Base-by-base conservation (phyloP, 1,140 invertebrate genomes). In the Drosophila lini region DNA sequence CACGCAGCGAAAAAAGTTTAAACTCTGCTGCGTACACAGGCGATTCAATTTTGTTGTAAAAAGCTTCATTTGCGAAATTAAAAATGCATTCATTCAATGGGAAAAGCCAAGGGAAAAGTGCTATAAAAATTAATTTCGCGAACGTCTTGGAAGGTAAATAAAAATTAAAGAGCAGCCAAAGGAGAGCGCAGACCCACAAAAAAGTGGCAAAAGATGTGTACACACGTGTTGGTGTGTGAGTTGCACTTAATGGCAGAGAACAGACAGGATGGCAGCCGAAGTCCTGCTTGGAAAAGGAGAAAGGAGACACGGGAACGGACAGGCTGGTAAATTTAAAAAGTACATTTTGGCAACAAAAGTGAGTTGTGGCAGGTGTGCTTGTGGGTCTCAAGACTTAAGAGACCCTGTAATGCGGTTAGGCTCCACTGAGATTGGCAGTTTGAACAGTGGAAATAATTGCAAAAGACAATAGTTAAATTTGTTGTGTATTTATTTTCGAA, bases 31-130 rank as follows among this genome's bases (percentile, higher is more conserved):
- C 59, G 9, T 22, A 16, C 59, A 74, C 22, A 74, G 34, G 65
- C 28, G 59, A 61, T 62, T 76, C 69, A 61, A 74, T 48, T 76
- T 76, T 44, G n/a, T 47, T 55, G 56, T 81, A 62, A 77, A 81
- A 77, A 57, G 57, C 73, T 73, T 76, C 65, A 81, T 76, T 81
- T 71, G 60, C 53, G 44, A 67, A 65, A 77, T 81, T 80, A 75
- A 78, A 70, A 57, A 62, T 61, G 57, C 45, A 70, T 78, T 77
- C 44, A 70, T 47, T 57, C 44, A 61, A 38, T 36, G 19, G 32
- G 25, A 10, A 38, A 13, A 38, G 28, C 25, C 42, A 32, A 10
- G 28, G 34, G n/a, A 19, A 31, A 36, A 71, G 63, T 71, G 50
- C 68, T 19, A 60, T 68, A 40, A 77, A 76, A 78, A 77, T 78